Base-by-base conservation (phyloP, 1,140 invertebrate genomes). In the Lysiphlebus fabarum region DNA sequence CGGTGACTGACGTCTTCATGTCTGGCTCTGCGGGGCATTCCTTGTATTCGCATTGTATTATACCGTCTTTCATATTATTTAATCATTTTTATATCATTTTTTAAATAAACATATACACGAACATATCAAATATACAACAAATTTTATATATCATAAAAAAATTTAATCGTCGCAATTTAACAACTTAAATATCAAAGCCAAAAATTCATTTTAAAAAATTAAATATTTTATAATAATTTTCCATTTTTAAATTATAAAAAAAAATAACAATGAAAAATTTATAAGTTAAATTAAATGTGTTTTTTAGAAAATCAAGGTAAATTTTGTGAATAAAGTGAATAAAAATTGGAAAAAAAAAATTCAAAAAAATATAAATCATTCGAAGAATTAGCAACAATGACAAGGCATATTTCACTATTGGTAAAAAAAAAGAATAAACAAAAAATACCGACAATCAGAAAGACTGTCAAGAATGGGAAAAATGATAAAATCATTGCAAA, bases 1-100 rank as follows among this genome's bases (percentile, higher is more conserved):
- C 55, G 43, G 51, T 61, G 59, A 65, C 50, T 62, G 63, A 65
- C 63, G 60, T 65, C 63, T 65, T 65, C 63, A 65, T 65, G 63
- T 64, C 59, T 58, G 33, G 51, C 63, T 57, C 63, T 51, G 55
- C 63, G 61, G 63, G 63, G 53, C 63, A 62, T 65, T 65, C 51
- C 58, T 58, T 42, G 47, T 36, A 26, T 51, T 48, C 42, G 43
- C 44, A 53, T 57, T 58, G 48, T 63, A 12, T 48, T 11, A 8
- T 11, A 47, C n/a, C n/a, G 42, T 55, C 34, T 41, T 34, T n/a
- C 44, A n/a, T 34, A 11, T 7, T 11, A 12, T 14, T 36, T 45
- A 43, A 10, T 33, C 17, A 5, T 14, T 42, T 34, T 8, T 37
- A 14, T 41, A 41, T n/a, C 14, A 49, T 34, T 40, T 8, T 40